Conservation (phyloP, 2,888 invertebrate species). For the Caenorhabditis zanzibari region DNA sequence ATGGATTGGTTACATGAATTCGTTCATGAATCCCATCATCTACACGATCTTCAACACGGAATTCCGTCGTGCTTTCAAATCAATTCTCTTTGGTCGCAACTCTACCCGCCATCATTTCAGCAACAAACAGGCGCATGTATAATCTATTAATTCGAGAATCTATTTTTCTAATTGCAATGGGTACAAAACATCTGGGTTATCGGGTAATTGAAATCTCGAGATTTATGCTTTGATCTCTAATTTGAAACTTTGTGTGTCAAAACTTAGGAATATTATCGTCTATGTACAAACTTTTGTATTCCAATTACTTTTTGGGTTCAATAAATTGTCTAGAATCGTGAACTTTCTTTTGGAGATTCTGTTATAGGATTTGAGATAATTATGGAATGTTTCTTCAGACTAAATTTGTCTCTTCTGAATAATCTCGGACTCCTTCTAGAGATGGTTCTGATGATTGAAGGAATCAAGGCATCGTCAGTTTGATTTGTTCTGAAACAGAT, state of each 20-base stretch:
- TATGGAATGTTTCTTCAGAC: slow-evolving; percentile 56
- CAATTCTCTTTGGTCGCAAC: slow-evolving; percentile 67
- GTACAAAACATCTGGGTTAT: slow-evolving; percentile 19
- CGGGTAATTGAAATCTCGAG: slow-evolving; percentile 12
- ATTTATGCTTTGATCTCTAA: background rate
- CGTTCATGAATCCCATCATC: slow-evolving; percentile 87
- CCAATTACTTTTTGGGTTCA: background rate
- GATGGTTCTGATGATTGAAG: slow-evolving; percentile 70
- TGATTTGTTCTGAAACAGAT: slow-evolving; percentile 47
- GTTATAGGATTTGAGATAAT: slow-evolving; percentile 65
- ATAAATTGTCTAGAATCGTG: slow-evolving; percentile 17
- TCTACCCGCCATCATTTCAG: slow-evolving; percentile 59
- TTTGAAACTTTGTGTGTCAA: slow-evolving; percentile 14
- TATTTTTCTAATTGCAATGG: slow-evolving; percentile 19
- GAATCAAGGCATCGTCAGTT: slow-evolving; percentile 66
- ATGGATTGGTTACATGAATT: slow-evolving; percentile 97
- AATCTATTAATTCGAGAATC: slow-evolving; percentile 1
- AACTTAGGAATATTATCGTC: slow-evolving; percentile 7
- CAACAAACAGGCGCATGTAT: slow-evolving; percentile 67
- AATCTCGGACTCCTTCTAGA: slow-evolving; percentile 70
- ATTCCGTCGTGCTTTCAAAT: slow-evolving; percentile 94
- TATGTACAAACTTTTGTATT: slow-evolving; percentile 40
- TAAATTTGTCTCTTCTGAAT: slow-evolving; percentile 59
- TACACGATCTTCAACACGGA: slow-evolving; percentile 86
- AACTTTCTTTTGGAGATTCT: slow-evolving; percentile 56